A percentile compares a stretch with the other conserved stretches of the same genome.
phyloP scores from a whole-genome alignment of 2,888 invertebrate genomes.

The Scaptomyza parva region DNA sequence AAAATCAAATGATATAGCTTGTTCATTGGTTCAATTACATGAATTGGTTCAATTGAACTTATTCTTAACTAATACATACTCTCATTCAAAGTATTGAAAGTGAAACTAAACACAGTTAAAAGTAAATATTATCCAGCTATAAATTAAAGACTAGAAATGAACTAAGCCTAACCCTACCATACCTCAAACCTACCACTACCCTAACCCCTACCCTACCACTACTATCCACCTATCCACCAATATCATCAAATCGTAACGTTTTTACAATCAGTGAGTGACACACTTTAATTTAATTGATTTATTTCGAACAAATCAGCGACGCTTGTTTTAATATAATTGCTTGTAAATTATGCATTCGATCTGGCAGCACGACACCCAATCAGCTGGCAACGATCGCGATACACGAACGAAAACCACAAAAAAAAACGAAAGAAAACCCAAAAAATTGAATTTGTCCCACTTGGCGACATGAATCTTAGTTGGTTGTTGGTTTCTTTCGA shows the following conservation, averaged over 20 bases:
- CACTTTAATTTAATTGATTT: constrained; percentile 80
- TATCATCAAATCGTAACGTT: constrained; percentile 18
- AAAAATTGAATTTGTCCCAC: constrained; percentile 4
- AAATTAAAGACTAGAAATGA: constrained; percentile 42
- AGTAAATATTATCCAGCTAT: constrained; percentile 28
- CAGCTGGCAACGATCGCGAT: constrained; percentile 35
- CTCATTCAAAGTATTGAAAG: not conserved
- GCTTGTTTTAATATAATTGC: constrained; percentile 78
- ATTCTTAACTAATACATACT: not conserved
- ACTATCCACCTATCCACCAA: not conserved
- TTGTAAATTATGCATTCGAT: constrained; percentile 73
- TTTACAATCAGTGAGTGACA: constrained; percentile 75
- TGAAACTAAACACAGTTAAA: not conserved
- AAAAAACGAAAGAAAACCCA: not conserved
- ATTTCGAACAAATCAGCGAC: constrained; percentile 75
- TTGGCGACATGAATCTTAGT: constrained; percentile 8
- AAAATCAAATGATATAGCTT: not conserved
- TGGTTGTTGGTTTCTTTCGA: not conserved
- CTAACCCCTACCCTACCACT: not conserved
- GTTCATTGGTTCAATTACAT: not conserved
- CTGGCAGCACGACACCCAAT: constrained; percentile 39
- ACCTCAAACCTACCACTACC: not conserved
- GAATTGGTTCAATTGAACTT: not conserved
- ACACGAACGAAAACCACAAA: not conserved
- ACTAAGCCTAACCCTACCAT: constrained; percentile 11